Evolutionary conservation across 1,140 invertebrate species (phyloP).

Genomic region (Ctenoplectra terminalis): DNA sequence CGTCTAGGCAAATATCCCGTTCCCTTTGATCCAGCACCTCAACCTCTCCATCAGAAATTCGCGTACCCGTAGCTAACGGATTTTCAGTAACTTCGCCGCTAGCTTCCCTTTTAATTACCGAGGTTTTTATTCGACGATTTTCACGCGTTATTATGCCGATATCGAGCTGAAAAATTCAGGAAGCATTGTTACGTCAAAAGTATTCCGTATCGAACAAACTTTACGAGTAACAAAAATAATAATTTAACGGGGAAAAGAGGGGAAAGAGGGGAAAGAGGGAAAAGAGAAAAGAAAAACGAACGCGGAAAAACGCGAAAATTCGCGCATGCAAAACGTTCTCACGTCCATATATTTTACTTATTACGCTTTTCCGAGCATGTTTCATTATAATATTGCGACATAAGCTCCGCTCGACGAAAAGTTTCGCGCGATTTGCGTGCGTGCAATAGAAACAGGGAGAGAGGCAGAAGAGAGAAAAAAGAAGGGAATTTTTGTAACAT

Average conservation of each 20-base stretch:
- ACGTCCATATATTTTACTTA: slow-evolving; percentile 4
- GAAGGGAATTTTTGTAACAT: neutral
- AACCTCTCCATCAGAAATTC: neutral
- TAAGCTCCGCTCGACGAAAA: neutral
- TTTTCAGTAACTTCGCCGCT: neutral
- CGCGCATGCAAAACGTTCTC: neutral
- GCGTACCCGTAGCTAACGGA: neutral
- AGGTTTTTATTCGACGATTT: neutral
- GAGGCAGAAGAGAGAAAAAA: neutral
- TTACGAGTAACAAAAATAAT: no score
- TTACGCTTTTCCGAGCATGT: neutral
- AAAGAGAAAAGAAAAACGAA: neutral
- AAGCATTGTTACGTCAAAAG: neutral
- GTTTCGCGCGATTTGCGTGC: neutral
- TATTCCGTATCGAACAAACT: no score
- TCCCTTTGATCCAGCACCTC: slow-evolving; percentile 22
- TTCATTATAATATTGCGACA: slow-evolving; percentile 21
- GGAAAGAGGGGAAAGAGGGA: no score
- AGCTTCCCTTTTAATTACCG: slow-evolving; percentile 16
- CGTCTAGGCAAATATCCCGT: slow-evolving; percentile 8
- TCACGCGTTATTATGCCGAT: neutral
- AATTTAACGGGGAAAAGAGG: no score
- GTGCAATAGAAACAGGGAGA: neutral
- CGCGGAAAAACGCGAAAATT: neutral
- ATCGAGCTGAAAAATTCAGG: neutral